phyloP scores from a whole-genome alignment of 2,888 invertebrate species.

The Yponomeuta malinellus region DNA sequence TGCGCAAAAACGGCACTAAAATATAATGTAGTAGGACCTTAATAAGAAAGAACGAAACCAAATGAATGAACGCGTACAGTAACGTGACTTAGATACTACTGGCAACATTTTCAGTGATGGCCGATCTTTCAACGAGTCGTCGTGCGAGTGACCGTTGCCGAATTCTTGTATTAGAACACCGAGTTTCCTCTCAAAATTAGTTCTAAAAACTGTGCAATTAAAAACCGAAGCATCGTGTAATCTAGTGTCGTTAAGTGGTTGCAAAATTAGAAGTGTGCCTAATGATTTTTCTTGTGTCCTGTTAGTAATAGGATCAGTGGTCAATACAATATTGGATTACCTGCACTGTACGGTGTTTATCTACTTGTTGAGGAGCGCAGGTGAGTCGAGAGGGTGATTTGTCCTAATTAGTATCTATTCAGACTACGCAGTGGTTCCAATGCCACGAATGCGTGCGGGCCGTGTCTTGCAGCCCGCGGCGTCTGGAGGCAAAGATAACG shows the following conservation, averaged over 20 bases:
- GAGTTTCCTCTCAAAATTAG: slow-evolving; percentile 53
- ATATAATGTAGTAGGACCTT: no score
- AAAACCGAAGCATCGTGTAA: background rate
- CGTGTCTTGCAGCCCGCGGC: slow-evolving; percentile 23
- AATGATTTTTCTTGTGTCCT: slow-evolving; percentile 65
- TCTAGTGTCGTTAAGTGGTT: slow-evolving; percentile 51
- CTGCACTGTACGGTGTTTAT: slow-evolving; percentile 47
- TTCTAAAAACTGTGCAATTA: slow-evolving; percentile 16
- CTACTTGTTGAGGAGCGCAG: slow-evolving; percentile 54
- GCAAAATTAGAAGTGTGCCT: slow-evolving; percentile 49
- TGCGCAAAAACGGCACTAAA: no score
- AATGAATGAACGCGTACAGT: slow-evolving; percentile 17
- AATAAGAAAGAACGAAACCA: background rate
- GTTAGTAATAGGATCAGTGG: slow-evolving; percentile 65
- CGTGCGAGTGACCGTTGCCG: slow-evolving; percentile 50
- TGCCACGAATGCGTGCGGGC: background rate
- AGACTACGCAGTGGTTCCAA: background rate
- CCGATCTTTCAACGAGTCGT: slow-evolving; percentile 63
- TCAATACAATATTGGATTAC: slow-evolving; percentile 65
- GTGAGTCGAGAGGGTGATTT: slow-evolving; percentile 38
- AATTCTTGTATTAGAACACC: slow-evolving; percentile 58
- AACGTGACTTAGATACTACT: slow-evolving; percentile 43
- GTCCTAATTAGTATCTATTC: background rate
- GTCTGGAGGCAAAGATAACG: slow-evolving; percentile 56
- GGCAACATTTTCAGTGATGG: slow-evolving; percentile 66